Evolutionary conservation across 2,888 invertebrate species (phyloP).

Genomic region (Drymonia ruficornis): DNA sequence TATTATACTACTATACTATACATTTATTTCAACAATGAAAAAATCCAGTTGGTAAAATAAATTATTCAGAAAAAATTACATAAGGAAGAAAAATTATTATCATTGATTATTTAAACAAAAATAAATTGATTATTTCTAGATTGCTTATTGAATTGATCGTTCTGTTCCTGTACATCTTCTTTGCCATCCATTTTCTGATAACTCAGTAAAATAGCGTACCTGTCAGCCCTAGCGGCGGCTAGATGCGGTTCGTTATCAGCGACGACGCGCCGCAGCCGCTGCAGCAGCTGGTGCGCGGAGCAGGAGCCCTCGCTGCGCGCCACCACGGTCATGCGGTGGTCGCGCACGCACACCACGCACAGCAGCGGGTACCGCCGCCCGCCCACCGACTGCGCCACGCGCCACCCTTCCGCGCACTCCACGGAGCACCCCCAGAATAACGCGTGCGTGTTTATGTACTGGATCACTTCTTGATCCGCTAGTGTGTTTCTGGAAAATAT

Average conservation of each 20-base stretch:
- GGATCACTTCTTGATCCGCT: constrained; percentile 88
- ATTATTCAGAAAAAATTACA: too few relatives aligned
- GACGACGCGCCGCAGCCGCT: constrained; percentile 90
- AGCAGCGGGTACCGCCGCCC: constrained; percentile 93
- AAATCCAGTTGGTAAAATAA: too few relatives aligned
- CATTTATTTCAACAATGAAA: too few relatives aligned
- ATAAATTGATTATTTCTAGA: too few relatives aligned
- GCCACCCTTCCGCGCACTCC: constrained; percentile 95
- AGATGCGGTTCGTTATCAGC: constrained; percentile 95
- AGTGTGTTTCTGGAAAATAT: constrained; percentile 86
- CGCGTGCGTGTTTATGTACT: constrained; percentile 92
- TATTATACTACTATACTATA: too few relatives aligned
- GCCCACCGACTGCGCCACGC: constrained; percentile 94
- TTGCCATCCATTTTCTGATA: too few relatives aligned
- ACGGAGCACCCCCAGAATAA: constrained; percentile 98
- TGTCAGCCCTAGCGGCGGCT: constrained; percentile 93
- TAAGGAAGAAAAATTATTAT: too few relatives aligned
- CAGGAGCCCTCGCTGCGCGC: constrained; percentile 95
- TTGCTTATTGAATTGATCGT: too few relatives aligned
- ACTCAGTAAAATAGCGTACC: constrained; percentile 78
- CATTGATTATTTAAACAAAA: too few relatives aligned
- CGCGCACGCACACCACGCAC: constrained; percentile 94
- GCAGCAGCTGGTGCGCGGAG: constrained; percentile 88
- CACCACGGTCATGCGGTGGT: constrained; percentile 97
- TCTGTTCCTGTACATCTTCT: too few relatives aligned